Evolutionary conservation across 2,113 vertebrate species (phyloP), one percentile per base, ranked within the genome.

Genomic region (Erythrolamprus reginae): DNA sequence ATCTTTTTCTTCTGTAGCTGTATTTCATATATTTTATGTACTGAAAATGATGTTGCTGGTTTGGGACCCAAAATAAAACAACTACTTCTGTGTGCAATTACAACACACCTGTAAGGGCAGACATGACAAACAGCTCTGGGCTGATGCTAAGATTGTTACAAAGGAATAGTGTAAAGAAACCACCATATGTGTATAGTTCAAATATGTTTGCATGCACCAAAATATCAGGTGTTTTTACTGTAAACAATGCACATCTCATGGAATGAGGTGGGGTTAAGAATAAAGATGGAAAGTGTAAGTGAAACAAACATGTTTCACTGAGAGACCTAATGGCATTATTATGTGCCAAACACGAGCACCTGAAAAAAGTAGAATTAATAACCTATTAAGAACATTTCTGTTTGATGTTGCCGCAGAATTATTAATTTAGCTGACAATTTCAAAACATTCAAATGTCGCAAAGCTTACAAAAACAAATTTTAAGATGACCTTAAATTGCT

Each of bases 181-280:
- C 3, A 7, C 2, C 0, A 1, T 65, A 6, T 96, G 95, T 96
- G 50, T 96, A 93, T 83, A 95, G 92, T 96, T 92, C 92, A 96
- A 96, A 96, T 93, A 96, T 3, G 0, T 88, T 0, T 0, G 82
- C 9, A 0, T 2, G 1, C 50, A 88, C n/a, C 90, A 50, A 91
- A 4, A 93, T 90, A 50, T 0, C 0, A 89, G 26, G 4, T 0
- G 89, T 56, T 70, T 89, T 50, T 2, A 51, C 93, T 65, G 87
- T 93, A 91, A 55, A 38, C 19, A 5, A 92, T 5, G 45, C 19
- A 47, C 1, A 0, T 0, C 0, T 21, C 33, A 0, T 90, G 33
- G 33, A 52, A 15, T 21, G n/a, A 87, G 82, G 38, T 38, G 8
- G 7, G 23, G 56, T 17, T 24, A 47, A 51, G 85, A 45, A 87